These are phyloP conservation scores for Drosophila barbarae DNA, from an alignment of 2,888 invertebrate species.

Conservation along the genomic window DNA sequence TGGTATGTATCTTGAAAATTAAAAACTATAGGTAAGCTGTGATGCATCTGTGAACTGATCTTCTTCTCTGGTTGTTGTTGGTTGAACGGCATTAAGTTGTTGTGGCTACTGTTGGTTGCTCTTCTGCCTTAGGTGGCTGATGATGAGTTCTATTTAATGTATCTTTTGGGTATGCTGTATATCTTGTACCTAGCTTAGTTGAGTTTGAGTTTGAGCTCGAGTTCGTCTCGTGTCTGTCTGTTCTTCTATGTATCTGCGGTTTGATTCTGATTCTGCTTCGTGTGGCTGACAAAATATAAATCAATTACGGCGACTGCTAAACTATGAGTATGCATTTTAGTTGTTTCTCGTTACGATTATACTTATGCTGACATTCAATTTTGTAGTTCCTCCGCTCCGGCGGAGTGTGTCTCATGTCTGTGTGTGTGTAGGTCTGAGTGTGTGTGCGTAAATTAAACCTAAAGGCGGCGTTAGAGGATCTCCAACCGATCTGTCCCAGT, in stretches of 20 bases:
- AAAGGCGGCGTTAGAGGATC: constrained; percentile 47
- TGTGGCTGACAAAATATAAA: constrained; percentile 53
- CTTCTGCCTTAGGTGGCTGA: constrained; percentile 29
- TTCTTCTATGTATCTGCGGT: constrained; percentile 33
- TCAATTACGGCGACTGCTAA: constrained; percentile 75
- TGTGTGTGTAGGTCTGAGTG: constrained; percentile 23
- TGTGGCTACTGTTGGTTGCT: constrained; percentile 33
- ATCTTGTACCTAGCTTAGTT: constrained; percentile 45
- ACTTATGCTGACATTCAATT: constrained; percentile 60
- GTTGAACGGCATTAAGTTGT: constrained; percentile 43
- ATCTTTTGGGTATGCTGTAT: constrained; percentile 47
- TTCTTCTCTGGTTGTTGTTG: constrained; percentile 23
- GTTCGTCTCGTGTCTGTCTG: constrained; percentile 47
- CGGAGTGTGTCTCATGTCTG: constrained; percentile 14
- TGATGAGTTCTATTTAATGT: constrained; percentile 42
- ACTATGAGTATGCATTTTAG: constrained; percentile 69
- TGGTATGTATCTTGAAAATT: constrained; percentile 26
- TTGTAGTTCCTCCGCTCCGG: constrained; percentile 24
- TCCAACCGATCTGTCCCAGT: constrained; percentile 24
- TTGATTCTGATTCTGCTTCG: constrained; percentile 48
- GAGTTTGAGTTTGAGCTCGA: constrained; percentile 14
- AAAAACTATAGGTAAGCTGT: constrained; percentile 45
- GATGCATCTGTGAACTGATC: constrained; percentile 44
- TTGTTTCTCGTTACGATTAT: constrained; percentile 55
- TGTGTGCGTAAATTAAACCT: constrained; percentile 54